A percentile compares a stretch with the other conserved stretches of the same genome.
phyloP scores from a whole-genome alignment of 1,140 invertebrate species.

The Drosophila carrolli region DNA sequence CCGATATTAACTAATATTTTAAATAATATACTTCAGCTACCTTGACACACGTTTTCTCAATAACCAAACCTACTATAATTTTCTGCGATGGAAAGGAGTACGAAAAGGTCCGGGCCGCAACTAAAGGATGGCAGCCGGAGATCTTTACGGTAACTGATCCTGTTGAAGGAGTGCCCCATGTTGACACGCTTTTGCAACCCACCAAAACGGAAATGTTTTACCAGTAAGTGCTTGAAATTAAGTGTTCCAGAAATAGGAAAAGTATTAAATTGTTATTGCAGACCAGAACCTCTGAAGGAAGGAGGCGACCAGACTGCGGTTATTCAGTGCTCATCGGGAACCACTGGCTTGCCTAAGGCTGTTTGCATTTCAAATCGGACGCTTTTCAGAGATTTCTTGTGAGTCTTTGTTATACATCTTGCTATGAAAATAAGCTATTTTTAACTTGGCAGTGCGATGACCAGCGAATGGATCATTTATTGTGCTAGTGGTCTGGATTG shows the following conservation, averaged over 20 bases:
- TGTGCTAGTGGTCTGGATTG: constrained; percentile 70
- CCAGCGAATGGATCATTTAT: constrained; percentile 50
- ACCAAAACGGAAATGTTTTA: constrained; percentile 63
- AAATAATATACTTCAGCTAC: constrained; percentile 28
- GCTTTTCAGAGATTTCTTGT: constrained; percentile 37
- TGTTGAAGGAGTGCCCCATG: constrained; percentile 55
- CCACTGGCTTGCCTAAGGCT: constrained; percentile 92
- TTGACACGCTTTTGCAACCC: constrained; percentile 58
- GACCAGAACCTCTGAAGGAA: constrained; percentile 49
- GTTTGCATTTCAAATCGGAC: constrained; percentile 88
- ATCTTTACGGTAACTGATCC: constrained; percentile 58
- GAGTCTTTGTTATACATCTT: not conserved
- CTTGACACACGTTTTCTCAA: constrained; percentile 55
- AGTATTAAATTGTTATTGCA: not conserved
- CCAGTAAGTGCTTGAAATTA: constrained; percentile 39
- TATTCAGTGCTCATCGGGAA: constrained; percentile 88
- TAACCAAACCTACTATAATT: constrained; percentile 66
- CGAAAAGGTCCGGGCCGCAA: constrained; percentile 55
- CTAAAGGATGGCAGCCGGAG: constrained; percentile 50
- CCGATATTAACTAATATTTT: not conserved
- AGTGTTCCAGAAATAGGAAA: not conserved
- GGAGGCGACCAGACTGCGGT: constrained; percentile 68
- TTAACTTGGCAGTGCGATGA: constrained; percentile 28
- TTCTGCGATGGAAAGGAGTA: constrained; percentile 73
- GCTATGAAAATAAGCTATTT: not conserved